Evolutionary conservation across 1,140 invertebrate genomes (phyloP), one percentile per base, ranked within the genome.

Genomic region (Brachionus rubens): DNA sequence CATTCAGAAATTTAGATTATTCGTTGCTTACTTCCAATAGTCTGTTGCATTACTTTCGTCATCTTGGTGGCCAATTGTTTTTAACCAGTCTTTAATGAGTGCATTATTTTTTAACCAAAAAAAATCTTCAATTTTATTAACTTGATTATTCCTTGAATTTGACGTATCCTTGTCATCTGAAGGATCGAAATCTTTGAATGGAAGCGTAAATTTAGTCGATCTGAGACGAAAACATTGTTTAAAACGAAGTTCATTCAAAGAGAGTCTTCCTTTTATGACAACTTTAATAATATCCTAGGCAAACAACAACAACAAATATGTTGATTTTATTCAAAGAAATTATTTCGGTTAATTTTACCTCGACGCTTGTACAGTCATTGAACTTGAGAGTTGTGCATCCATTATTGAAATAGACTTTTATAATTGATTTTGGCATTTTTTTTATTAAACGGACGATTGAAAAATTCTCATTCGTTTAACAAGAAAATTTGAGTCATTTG

Each of bases 361-460:
- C 68, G 14, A 46, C 47, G 12, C 6, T 33, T 16, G 68, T 72
- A 19, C 14, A 36, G 21, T 72, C 68, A 16, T 19, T 72, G 16
- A 21, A 72, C n/a, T 40, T 48, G 2, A 72, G 46, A 21, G 68
- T 72, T 16, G 46, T 72, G 14, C 68, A 72, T 19, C 68, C 68
- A 54, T 72, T 72, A 46, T 72, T 72, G 16, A 72, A 72, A 21
- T 72, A 54, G 3, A 72, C 68, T 21, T 72, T 72, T 24, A 72
- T 54, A 33, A 54, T 72, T 54, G 46, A 41, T 33, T 30, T 72
- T 33, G 68, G 28, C 46, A 54, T 54, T 36, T 50, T 72, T 28
- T 50, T 28, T 54, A 30, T 52, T 36, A 1, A 1, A 54, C n/a
- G n/a, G n/a, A n/a, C n/a, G n/a, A n/a, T n/a, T n/a, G n/a, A n/a